Evolutionary conservation across 2,113 vertebrate genomes (phyloP).

Genomic region (Sula dactylatra): DNA sequence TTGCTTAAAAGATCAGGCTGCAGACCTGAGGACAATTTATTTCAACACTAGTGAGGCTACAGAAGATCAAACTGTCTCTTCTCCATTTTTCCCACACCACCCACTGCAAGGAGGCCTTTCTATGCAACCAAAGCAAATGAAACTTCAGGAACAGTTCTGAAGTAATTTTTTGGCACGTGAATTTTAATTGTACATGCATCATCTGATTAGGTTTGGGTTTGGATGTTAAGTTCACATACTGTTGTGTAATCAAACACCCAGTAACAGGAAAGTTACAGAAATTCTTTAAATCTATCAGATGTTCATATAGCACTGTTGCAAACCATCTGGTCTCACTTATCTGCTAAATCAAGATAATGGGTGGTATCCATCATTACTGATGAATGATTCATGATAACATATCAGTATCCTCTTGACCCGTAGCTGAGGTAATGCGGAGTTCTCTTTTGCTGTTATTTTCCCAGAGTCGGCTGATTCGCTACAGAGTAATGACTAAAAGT

Average conservation of each 20-base stretch:
- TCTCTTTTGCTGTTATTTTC: neutral
- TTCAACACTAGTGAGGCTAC: neutral
- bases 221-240: neutral
- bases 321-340: slow-evolving; percentile 45
- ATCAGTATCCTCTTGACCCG: neutral
- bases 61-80: neutral
- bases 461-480: neutral
- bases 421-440: neutral
- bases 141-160: neutral
- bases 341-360: slow-evolving; percentile 14
- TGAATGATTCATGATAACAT: slow-evolving; percentile 14
- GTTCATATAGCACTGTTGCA: neutral
- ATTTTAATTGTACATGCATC: neutral
- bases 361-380: slow-evolving; percentile 22
- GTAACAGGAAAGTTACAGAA: neutral
- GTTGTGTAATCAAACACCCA: neutral
- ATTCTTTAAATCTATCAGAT: neutral
- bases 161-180: neutral
- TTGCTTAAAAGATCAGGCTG: neutral
- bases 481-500: neutral
- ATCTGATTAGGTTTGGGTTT: neutral
- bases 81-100: neutral
- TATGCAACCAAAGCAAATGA: neutral
- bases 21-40: neutral
- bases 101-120: neutral